Evolutionary conservation across 2,888 invertebrate species (phyloP).

Genomic region (Tortricodes alternella): DNA sequence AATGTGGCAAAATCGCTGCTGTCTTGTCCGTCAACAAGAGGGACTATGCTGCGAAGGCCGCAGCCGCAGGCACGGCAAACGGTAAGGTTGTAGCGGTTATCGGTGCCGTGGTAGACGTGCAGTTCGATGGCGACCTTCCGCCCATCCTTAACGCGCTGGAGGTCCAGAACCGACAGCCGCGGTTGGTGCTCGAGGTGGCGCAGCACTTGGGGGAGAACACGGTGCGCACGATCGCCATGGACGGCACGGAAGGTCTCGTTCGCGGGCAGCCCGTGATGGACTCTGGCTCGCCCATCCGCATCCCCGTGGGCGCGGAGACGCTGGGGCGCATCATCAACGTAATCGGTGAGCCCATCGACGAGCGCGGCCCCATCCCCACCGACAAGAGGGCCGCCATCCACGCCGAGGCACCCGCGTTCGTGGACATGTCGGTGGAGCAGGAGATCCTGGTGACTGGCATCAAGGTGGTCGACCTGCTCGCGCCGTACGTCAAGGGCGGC

Average conservation of each 20-base stretch:
- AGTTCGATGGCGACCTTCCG: slow-evolving; percentile 95
- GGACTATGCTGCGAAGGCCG: slow-evolving; percentile 54
- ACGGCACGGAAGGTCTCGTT: slow-evolving; percentile 95
- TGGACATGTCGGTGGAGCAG: slow-evolving; percentile 95
- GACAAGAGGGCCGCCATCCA: slow-evolving; percentile 92
- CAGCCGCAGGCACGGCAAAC: slow-evolving; percentile 55
- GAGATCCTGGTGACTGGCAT: slow-evolving; percentile 97
- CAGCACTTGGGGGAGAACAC: slow-evolving; percentile 96
- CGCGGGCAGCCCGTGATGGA: slow-evolving; percentile 93
- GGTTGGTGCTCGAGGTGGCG: slow-evolving; percentile 92
- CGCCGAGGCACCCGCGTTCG: slow-evolving; percentile 94
- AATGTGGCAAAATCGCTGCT: slow-evolving; percentile 81
- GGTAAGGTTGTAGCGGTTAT: slow-evolving; percentile 96
- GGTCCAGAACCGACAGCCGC: slow-evolving; percentile 91
- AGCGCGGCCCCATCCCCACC: slow-evolving; percentile 92
- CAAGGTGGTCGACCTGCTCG: slow-evolving; percentile 96
- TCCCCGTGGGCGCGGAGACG: slow-evolving; percentile 95
- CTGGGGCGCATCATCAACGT: slow-evolving; percentile 97
- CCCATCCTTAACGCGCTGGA: slow-evolving; percentile 98
- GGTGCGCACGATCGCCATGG: slow-evolving; percentile 97
- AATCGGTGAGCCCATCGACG: slow-evolving; percentile 94
- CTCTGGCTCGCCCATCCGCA: slow-evolving; percentile 93
- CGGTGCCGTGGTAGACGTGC: slow-evolving; percentile 99
- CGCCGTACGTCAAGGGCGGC: slow-evolving; percentile 97
- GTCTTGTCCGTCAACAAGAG: slow-evolving; percentile 66